These are phyloP conservation scores for Montipora foliosa DNA, from an alignment of 64 coral and sea anemone species.

Conservation along the genomic window DNA sequence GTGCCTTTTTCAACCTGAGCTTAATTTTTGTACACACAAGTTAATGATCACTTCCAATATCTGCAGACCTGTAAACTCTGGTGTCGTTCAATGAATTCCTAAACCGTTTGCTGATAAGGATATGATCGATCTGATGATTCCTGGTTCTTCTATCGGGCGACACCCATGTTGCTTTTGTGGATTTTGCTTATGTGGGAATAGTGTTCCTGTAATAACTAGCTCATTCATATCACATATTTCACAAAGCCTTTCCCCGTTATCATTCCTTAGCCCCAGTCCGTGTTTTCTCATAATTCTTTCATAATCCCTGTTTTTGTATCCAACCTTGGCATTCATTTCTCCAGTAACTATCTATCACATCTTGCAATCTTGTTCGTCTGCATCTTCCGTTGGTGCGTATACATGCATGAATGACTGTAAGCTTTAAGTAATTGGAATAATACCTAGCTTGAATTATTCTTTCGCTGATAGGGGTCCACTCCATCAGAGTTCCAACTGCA, in stretches of 20 bases:
- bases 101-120: conserved; percentile 1
- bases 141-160: conserved; percentile 11
- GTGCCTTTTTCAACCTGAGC: neutral
- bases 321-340: conserved; percentile 30
- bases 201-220: conserved; percentile 41
- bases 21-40: conserved; percentile 23
- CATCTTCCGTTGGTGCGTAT: no score
- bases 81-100: conserved; percentile 31
- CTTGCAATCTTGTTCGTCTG: neutral
- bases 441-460: neutral
- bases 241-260: conserved; percentile 42
- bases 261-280: conserved; percentile 40
- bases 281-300: conserved; percentile 26
- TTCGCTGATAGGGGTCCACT: conserved; percentile 42
- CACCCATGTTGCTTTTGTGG: conserved; percentile 7
- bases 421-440: no score
- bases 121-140: conserved; percentile 35
- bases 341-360: conserved; percentile 39
- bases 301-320: neutral
- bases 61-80: neutral
- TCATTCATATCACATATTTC: conserved; percentile 51
- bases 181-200: conserved; percentile 19
- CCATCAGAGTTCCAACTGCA: conserved; percentile 8
- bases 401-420: neutral
- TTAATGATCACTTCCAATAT: conserved; percentile 32